Evolutionary conservation across 1,140 invertebrate genomes (phyloP).

Genomic region (Drosophila lowei): DNA sequence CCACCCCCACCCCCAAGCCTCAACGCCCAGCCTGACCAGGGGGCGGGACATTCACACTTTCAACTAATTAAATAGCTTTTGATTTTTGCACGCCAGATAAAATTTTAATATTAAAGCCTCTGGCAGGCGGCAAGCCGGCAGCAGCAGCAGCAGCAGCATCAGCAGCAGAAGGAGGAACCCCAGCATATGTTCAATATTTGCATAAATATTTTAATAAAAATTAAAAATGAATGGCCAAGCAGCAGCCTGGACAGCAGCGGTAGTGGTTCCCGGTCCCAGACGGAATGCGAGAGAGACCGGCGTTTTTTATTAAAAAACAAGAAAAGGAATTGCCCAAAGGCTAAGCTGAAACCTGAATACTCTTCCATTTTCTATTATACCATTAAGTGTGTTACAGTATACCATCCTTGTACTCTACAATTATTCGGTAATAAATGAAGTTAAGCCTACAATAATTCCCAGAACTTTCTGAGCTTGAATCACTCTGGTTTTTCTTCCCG

Average conservation of each 20-base stretch:
- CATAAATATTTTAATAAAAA: constrained; percentile 82
- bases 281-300: constrained; percentile 30
- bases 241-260: constrained; percentile 20
- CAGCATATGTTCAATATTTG: constrained; percentile 79
- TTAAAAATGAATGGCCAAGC: constrained; percentile 75
- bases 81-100: constrained; percentile 61
- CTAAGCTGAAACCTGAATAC: constrained; percentile 19
- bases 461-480: too few species aligned
- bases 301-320: constrained; percentile 52
- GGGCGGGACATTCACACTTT: constrained; percentile 63
- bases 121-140: constrained; percentile 18
- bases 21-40: not conserved
- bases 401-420: too few species aligned
- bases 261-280: constrained; percentile 11
- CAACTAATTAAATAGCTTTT: constrained; percentile 81
- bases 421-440: too few species aligned
- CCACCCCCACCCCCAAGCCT: too few species aligned
- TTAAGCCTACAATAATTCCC: too few species aligned
- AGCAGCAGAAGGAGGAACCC: not conserved
- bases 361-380: not conserved
- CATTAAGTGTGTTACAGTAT: too few species aligned
- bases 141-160: constrained; percentile 6
- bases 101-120: constrained; percentile 63
- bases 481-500: too few species aligned
- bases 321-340: constrained; percentile 13